Evolutionary conservation across 2,888 invertebrate genomes (phyloP).

Genomic region (Psylliodes chrysocephalus): DNA sequence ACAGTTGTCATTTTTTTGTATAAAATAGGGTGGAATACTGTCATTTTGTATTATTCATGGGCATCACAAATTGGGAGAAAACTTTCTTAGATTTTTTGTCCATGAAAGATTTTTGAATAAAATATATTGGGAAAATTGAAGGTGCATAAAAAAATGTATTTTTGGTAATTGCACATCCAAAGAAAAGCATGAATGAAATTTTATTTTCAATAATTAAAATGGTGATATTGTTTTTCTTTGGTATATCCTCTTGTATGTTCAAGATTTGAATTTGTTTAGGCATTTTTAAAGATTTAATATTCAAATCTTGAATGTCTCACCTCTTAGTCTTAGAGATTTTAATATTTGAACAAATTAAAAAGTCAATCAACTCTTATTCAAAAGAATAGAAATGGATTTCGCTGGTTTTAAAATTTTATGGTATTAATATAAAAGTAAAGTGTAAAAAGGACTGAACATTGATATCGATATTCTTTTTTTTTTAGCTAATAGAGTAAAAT

Average conservation of each 20-base stretch:
- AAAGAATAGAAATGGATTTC: slow-evolving; percentile 25
- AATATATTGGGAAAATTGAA: slow-evolving; percentile 24
- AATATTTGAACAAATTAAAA: not conserved
- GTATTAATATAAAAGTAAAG: not conserved
- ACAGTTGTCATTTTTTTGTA: slow-evolving; percentile 4
- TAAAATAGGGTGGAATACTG: slow-evolving; percentile 23
- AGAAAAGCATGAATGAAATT: slow-evolving; percentile 6
- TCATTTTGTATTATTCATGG: slow-evolving; percentile 8
- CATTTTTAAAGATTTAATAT: not conserved
- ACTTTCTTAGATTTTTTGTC: not conserved
- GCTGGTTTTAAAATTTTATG: slow-evolving; percentile 24
- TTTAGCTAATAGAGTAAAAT: no score
- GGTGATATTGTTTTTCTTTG: slow-evolving; percentile 20
- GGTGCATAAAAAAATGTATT: slow-evolving; percentile 19
- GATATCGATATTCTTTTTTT: no score
- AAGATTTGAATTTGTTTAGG: slow-evolving; percentile 6
- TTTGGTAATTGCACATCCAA: slow-evolving; percentile 34
- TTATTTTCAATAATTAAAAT: not conserved
- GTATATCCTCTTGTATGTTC: not conserved
- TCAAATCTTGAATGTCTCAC: slow-evolving; percentile 19
- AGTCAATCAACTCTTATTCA: slow-evolving; percentile 15
- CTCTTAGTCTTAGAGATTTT: slow-evolving; percentile 6
- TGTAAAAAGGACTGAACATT: not conserved
- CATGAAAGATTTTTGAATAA: slow-evolving; percentile 1
- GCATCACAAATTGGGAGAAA: slow-evolving; percentile 17